phyloP scores from a whole-genome alignment of 2,113 vertebrate species.

The Sula dactylatra region DNA sequence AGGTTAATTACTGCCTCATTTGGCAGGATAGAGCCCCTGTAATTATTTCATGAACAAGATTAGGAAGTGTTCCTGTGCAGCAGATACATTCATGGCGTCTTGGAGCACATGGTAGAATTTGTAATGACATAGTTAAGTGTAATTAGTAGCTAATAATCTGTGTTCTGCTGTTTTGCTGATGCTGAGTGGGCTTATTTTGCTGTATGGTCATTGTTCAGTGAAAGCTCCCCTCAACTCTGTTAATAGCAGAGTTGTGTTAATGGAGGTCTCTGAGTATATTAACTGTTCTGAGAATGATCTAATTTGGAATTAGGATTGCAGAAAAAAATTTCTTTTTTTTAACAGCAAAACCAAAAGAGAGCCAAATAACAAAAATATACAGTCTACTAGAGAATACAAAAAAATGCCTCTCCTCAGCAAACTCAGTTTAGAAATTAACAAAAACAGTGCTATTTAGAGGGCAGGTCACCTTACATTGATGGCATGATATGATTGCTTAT shows the following conservation, averaged over 20 bases:
- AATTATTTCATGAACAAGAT: constrained; percentile 85
- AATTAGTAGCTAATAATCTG: constrained; percentile 81
- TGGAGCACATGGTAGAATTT: constrained; percentile 69
- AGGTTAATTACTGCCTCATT: constrained; percentile 94
- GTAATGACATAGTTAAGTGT: constrained; percentile 86
- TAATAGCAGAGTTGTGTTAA: neutral
- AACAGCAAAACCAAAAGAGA: too few species aligned
- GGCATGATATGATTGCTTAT: neutral
- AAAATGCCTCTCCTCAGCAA: neutral
- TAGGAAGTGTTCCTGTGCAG: constrained; percentile 73
- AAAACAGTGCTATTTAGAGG: neutral
- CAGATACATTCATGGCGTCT: constrained; percentile 73
- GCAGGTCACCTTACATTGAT: neutral
- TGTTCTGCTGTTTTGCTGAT: constrained; percentile 68
- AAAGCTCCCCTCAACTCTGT: neutral
- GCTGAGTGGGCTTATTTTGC: constrained; percentile 48
- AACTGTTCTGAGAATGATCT: neutral
- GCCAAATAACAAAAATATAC: neutral
- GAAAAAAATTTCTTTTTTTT: too few species aligned
- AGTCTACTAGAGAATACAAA: neutral
- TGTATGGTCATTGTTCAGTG: constrained; percentile 11
- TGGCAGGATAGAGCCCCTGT: constrained; percentile 83
- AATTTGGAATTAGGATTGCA: neutral
- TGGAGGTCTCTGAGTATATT: neutral
- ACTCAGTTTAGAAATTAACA: neutral